Evolutionary conservation across 2,888 invertebrate species (phyloP), one percentile per base, ranked within the genome.

Genomic region (Leptinotarsa juncta): DNA sequence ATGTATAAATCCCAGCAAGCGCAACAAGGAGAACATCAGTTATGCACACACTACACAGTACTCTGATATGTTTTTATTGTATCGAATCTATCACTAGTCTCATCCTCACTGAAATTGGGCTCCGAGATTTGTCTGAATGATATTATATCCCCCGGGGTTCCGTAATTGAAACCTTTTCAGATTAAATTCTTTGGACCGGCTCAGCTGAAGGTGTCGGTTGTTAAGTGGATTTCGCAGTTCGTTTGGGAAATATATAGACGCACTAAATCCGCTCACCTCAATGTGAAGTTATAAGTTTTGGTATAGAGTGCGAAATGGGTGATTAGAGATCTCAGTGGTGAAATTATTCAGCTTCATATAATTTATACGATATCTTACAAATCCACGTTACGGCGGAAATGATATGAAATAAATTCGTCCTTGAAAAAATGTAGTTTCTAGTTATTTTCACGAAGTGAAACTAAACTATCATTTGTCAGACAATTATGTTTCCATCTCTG

Each of bases 161-260:
- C 18, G 62, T 62, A 62, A 62, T 62, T 62, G 62, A 62, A 62
- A 62, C 62, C 62, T 62, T 62, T 62, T 62, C 62, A 42, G 62
- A 42, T 62, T 62, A 62, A 16, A 62, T 62, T 32, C 5, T 32
- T n/a, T n/a, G 32, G 32, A 15, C 42, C 62, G 62, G 62, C n/a
- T 26, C 62, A 42, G 62, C n/a, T 26, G 14, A 62, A 62, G 62
- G 62, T 62, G 62, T n/a, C 42, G n/a, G 62, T 32, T 32, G 62
- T 62, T 62, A 62, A 62, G 32, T 62, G 62, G 32, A 42, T 62
- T 62, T 26, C n/a, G 16, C 32, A n/a, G 20, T 62, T 32, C n/a
- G 57, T 57, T 57, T 23, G 10, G 18, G 20, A 57, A 20, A 57
- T 57, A 57, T 42, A n/a, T n/a, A 16, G n/a, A 16, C 4, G 14